Evolutionary conservation across 2,888 invertebrate species (phyloP).

Genomic region (Nomada lathburiana): DNA sequence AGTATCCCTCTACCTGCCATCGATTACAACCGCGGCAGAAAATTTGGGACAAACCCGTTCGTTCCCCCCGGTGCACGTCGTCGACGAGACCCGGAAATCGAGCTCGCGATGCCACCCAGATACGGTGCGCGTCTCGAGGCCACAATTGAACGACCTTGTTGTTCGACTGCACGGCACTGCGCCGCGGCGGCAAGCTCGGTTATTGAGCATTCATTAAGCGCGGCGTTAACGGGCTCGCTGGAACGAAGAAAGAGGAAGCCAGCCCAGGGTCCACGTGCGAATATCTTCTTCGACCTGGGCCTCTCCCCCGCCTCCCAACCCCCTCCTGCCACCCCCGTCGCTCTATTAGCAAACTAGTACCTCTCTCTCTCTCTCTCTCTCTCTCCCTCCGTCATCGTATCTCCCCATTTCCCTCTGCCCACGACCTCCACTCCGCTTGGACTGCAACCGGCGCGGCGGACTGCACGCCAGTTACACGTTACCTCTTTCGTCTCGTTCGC

Average conservation of each 20-base stretch:
- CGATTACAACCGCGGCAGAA: too few relatives aligned
- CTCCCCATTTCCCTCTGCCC: slow-evolving; percentile 37
- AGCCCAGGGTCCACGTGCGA: slow-evolving; percentile 72
- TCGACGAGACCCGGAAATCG: not conserved
- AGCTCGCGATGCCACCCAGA: not conserved
- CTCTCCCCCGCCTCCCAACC: not conserved
- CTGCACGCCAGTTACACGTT: slow-evolving; percentile 54
- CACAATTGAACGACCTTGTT: slow-evolving; percentile 38
- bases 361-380: slow-evolving; percentile 14
- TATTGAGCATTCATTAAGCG: slow-evolving; percentile 53
- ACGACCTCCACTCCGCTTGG: slow-evolving; percentile 22
- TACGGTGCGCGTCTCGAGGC: slow-evolving; percentile 9
- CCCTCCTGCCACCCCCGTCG: not conserved
- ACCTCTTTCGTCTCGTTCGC: slow-evolving; percentile 69
- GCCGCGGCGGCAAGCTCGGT: slow-evolving; percentile 12
- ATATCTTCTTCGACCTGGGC: slow-evolving; percentile 24
- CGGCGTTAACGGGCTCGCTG: slow-evolving; percentile 46
- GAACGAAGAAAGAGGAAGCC: slow-evolving; percentile 33
- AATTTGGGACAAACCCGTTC: too few relatives aligned
- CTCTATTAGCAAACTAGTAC: not conserved
- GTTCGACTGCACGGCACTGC: slow-evolving; percentile 3
- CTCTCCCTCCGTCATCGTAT: too few relatives aligned
- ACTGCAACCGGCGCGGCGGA: slow-evolving; percentile 11
- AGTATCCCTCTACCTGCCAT: too few relatives aligned
- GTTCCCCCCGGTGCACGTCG: too few relatives aligned